Conservation (phyloP, 2,113 vertebrate genomes). For the rabbit (Oryctolagus cuniculus) region mOryCun1.1 NC_091435.1:119559001-119559500, state of each 20-base stretch:
- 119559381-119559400: background rate
- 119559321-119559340: background rate
- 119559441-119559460: background rate
- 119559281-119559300: background rate
- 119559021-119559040: too few species aligned
- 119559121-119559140: too few species aligned
- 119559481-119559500: background rate
- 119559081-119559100: too few species aligned
- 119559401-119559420: background rate
- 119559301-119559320: background rate
- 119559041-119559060: too few species aligned
- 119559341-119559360: background rate
- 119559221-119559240: background rate
- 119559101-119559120: too few species aligned
- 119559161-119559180: too few species aligned
- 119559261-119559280: too few species aligned
- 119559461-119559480: background rate
- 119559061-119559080: too few species aligned
- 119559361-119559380: background rate
- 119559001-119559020: too few species aligned
- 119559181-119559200: background rate
- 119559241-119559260: background rate
- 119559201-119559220: background rate
- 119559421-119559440: background rate
- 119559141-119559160: too few species aligned